Base-by-base conservation (phyloP, 2,888 invertebrate genomes). In the Neoaliturus tenellus region DNA sequence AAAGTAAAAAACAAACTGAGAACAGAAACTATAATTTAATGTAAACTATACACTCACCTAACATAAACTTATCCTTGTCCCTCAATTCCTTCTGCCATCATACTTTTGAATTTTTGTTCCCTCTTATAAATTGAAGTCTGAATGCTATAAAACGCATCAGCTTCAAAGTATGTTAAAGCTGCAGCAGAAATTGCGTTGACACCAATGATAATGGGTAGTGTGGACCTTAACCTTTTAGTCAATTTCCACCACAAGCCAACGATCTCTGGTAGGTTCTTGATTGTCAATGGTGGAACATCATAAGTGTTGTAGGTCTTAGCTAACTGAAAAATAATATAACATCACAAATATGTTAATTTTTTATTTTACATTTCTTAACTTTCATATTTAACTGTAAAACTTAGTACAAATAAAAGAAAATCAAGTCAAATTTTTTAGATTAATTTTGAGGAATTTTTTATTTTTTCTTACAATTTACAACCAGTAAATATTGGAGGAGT, bases 221-320 rank as follows among this genome's bases (percentile, higher is more conserved):
- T 90, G 0, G 92, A 92, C 3, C 90, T 89, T 33, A 94, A 91
- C 0, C 94, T 93, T 86, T 90, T 92, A 0, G 93, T 92, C 0
- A 94, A 88, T 88, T 92, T 93, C 6, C 88, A 88, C 87, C 93
- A 89, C 25, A 95, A 90, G 62, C 91, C 89, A 0, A 93, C 91
- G 0, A 93, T 90, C 82, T 92, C 93, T 87, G 90, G 90, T 0
- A 93, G 93, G 14, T 93, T 92, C 80, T 93, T 91, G 0, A 71
- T 3, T 0, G 89, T 90, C n/a, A 95, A 88, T n/a, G 93, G 91
- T 3, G 96, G 96, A 28, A 95, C 86, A 86, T 94, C 91, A 87
- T 91, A 93, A 4, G 95, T 95, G 73, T 90, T 91, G 89, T 93
- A 93, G 84, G 93, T 91, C 78, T 92, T 91, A 35, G 94, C 94